Base-by-base conservation (phyloP, 1,140 invertebrate species). In the Prorops nasuta region DNA sequence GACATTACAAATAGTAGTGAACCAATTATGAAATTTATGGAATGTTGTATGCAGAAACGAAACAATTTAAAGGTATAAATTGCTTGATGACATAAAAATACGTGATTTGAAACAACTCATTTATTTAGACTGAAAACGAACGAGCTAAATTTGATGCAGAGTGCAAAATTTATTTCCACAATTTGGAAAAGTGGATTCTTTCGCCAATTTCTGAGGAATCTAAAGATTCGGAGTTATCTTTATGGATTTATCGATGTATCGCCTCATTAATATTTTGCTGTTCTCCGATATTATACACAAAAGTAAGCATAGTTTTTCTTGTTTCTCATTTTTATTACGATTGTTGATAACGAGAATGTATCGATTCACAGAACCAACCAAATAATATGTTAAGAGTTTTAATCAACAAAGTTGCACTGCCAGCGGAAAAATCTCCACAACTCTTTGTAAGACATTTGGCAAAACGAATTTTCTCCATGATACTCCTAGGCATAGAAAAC, bases 141-240 rank as follows among this genome's bases (percentile, higher is more conserved):
- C 34, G 45, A 22, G 18, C 18, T 16, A 2, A 42, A 15, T 60
- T 71, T 43, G 74, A 71, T 31, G 34, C 40, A 15, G 66, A 56
- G 37, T 73, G 61, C 28, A 63, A 59, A 35, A 14, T 14, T 1
- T 73, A 69, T 41, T 73, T 78, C 16, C 65, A 60, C 43, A 69
- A 73, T 24, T 38, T 78, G 9, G 72, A 77, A 18, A 77, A 74
- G 34, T 78, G 76, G 76, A 56, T 58, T 3, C 37, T 75, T 10
- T 15, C 41, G 15, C 54, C 71, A 21, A 70, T 78, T 37, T 71
- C 52, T 2, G 64, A 74, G 15, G 69, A 74, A 49, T 70, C 65
- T 39, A 59, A 66, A 42, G 67, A 76, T 24, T 57, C 60, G 0
- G 56, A 35, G 7, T 8, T 4, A 3, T 51, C 69, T 2, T 51